phyloP scores from a whole-genome alignment of 1,140 invertebrate species.

The Stegodyphus dumicola region DNA sequence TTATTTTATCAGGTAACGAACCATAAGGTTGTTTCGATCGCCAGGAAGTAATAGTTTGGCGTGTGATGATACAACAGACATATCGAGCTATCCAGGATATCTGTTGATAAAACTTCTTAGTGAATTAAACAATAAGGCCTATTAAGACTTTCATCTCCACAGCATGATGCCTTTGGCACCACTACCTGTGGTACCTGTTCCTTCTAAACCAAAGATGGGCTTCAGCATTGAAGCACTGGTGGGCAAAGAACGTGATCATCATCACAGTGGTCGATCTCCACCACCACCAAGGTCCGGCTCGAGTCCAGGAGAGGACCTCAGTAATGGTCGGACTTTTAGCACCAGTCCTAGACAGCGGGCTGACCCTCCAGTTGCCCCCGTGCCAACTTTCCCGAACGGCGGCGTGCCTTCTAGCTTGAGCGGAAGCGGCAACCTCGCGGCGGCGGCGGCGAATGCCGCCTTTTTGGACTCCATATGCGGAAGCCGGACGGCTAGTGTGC shows the following conservation, averaged over 20 bases:
- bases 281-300: background rate
- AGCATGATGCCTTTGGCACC: constrained; percentile 89
- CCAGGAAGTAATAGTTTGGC: too few species aligned
- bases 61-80: too few species aligned
- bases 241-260: constrained; percentile 69
- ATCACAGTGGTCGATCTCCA: background rate
- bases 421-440: background rate
- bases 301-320: background rate
- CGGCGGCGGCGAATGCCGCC: constrained; percentile 35
- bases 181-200: constrained; percentile 83
- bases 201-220: constrained; percentile 90
- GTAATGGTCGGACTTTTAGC: background rate
- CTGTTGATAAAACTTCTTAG: too few species aligned
- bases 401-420: constrained; percentile 10
- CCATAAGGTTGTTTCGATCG: too few species aligned
- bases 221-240: constrained; percentile 96
- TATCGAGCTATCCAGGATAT: too few species aligned
- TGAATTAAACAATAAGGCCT: too few species aligned
- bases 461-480: constrained; percentile 50
- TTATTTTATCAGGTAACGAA: too few species aligned
- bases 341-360: constrained; percentile 28
- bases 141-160: too few species aligned
- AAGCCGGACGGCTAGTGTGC: constrained; percentile 3
- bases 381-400: constrained; percentile 64
- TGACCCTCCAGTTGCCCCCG: constrained; percentile 63